Conservation (phyloP, 2,888 invertebrate species). For the Luperina nickerlii region DNA sequence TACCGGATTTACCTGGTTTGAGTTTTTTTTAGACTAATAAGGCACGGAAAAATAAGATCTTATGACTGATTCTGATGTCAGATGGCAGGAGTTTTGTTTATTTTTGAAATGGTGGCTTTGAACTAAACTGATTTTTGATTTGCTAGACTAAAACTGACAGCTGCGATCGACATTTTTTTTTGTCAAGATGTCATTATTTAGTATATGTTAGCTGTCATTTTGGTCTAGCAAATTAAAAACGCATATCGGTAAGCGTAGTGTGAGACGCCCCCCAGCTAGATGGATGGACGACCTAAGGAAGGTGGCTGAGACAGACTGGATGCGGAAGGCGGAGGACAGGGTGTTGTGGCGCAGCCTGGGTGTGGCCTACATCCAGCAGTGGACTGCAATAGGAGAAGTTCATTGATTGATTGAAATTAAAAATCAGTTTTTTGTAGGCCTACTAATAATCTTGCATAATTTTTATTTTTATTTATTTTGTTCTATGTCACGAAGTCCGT, state of each 20-base stretch:
- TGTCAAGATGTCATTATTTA: neutral
- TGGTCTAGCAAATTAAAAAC: no score
- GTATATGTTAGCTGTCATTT: no score
- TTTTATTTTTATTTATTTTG: no score
- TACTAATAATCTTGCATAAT: neutral
- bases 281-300: neutral
- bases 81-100: neutral
- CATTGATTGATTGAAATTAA: neutral
- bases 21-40: neutral
- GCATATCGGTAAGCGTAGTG: neutral
- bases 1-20: slow-evolving; percentile 59
- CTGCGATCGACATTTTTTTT: neutral
- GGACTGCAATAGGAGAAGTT: neutral
- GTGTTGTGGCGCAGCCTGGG: neutral
- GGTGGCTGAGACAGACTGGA: neutral
- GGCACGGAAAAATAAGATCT: neutral
- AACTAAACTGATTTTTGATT: neutral
- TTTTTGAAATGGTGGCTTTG: neutral
- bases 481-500: no score
- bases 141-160: neutral
- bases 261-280: neutral
- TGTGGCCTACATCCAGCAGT: neutral
- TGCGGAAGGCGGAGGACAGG: neutral
- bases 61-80: neutral
- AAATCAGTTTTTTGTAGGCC: neutral